Evolutionary conservation across 2,888 invertebrate genomes (phyloP).

Genomic region (Pelosia muscerda): DNA sequence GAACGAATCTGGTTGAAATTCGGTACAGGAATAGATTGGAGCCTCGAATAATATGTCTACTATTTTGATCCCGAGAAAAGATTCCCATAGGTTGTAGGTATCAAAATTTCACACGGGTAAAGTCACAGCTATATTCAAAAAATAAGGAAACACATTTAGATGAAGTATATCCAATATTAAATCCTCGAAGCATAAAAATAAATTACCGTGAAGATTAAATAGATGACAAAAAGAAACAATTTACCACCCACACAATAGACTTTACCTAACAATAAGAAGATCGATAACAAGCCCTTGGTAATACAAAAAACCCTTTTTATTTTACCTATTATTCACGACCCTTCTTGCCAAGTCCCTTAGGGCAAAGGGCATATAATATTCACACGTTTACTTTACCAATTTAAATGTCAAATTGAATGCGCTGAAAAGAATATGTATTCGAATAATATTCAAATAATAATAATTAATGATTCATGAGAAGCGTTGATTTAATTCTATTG

Average conservation of each 20-base stretch:
- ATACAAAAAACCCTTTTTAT: slow-evolving; percentile 23
- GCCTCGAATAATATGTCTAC: too few relatives aligned
- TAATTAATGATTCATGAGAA: slow-evolving; percentile 3
- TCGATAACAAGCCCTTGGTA: slow-evolving; percentile 18
- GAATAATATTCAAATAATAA: slow-evolving; percentile 5
- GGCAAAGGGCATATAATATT: slow-evolving; percentile 26
- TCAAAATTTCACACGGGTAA: too few relatives aligned
- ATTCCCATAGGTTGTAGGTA: too few relatives aligned
- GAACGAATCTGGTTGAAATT: too few relatives aligned
- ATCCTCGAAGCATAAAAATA: slow-evolving; percentile 12
- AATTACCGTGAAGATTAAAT: slow-evolving; percentile 15
- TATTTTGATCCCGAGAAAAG: too few relatives aligned
- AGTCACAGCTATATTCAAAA: too few relatives aligned
- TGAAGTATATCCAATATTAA: not conserved
- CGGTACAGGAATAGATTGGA: too few relatives aligned
- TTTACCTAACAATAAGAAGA: slow-evolving; percentile 17
- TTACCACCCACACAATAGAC: slow-evolving; percentile 20
- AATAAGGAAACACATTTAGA: not conserved
- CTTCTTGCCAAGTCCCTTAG: slow-evolving; percentile 16
- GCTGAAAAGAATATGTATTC: slow-evolving; percentile 28
- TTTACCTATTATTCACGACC: slow-evolving; percentile 29
- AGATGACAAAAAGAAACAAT: slow-evolving; percentile 19
- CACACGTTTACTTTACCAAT: slow-evolving; percentile 31
- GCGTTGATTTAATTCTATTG: not conserved
- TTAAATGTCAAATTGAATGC: slow-evolving; percentile 39